Percentiles rank a stretch among this genome's conserved stretches.
Conservation (phyloP, 2,888 invertebrate genomes). For the Augiades crinisus region DNA sequence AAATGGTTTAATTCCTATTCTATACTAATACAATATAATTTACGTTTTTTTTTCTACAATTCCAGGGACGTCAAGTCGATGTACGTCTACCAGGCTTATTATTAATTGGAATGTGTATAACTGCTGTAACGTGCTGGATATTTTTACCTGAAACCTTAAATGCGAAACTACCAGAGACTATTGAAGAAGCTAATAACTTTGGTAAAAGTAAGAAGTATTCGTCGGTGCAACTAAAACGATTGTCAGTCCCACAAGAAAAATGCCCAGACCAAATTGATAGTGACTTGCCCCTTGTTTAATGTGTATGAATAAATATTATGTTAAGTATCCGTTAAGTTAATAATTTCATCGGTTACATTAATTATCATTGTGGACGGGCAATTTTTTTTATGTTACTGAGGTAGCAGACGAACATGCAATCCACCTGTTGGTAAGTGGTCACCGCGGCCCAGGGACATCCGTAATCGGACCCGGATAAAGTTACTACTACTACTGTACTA, state of each 20-base stretch:
- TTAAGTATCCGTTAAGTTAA: too few relatives aligned
- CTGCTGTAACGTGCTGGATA: conserved; percentile 55
- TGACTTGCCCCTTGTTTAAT: neutral
- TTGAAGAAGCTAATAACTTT: conserved; percentile 82
- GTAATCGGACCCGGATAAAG: too few relatives aligned
- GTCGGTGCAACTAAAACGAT: neutral
- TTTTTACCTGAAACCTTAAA: conserved; percentile 84
- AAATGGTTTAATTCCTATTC: too few relatives aligned
- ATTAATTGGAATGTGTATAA: conserved; percentile 33
- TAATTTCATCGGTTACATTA: too few relatives aligned
- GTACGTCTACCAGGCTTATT: conserved; percentile 45
- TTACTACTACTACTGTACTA: too few relatives aligned
- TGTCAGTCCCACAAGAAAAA: neutral
- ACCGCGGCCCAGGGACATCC: too few relatives aligned
- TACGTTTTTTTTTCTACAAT: conserved; percentile 33
- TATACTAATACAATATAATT: too few relatives aligned
- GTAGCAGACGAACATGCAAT: too few relatives aligned
- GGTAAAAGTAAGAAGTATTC: conserved; percentile 38
- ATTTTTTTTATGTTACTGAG: too few relatives aligned
- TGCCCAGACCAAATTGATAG: neutral
- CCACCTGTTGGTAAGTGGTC: too few relatives aligned
- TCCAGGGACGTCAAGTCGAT: conserved; percentile 52
- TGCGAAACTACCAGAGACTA: conserved; percentile 82
- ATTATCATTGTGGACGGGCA: too few relatives aligned
- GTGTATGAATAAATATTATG: too few relatives aligned